Evolutionary conservation across 2,888 invertebrate species (phyloP).

Genomic region (Crepidodera aurea): DNA sequence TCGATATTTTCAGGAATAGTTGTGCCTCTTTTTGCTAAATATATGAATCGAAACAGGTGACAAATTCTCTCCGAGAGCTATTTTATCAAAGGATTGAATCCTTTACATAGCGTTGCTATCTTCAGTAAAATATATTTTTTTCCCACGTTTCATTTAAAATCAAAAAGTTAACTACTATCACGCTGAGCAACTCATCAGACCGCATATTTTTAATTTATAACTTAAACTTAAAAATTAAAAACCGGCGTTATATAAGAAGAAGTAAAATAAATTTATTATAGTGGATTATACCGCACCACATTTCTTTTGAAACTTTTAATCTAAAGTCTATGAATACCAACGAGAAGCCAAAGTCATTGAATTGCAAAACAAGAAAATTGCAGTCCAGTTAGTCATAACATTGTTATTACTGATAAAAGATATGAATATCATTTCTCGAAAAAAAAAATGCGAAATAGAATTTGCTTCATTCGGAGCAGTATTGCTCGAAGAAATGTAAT

Average conservation of each 20-base stretch:
- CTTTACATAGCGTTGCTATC: too few relatives aligned
- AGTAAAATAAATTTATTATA: slow-evolving; percentile 13
- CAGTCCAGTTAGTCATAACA: slow-evolving; percentile 20
- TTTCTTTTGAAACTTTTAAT: slow-evolving; percentile 20
- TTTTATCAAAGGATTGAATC: too few relatives aligned
- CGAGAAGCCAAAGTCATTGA: slow-evolving; percentile 17
- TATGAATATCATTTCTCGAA: slow-evolving; percentile 9
- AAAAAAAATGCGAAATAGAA: slow-evolving; percentile 9
- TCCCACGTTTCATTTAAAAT: background rate
- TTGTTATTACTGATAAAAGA: slow-evolving; percentile 19
- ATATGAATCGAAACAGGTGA: too few relatives aligned
- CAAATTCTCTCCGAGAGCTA: too few relatives aligned
- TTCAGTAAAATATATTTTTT: too few relatives aligned
- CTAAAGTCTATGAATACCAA: slow-evolving; percentile 19
- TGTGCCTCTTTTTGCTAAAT: too few relatives aligned
- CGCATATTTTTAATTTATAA: too few relatives aligned
- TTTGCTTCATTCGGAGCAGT: slow-evolving; percentile 6
- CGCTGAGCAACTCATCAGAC: too few relatives aligned
- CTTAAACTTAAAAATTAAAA: too few relatives aligned
- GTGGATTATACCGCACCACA: slow-evolving; percentile 4
- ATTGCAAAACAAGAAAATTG: slow-evolving; percentile 21
- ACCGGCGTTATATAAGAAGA: background rate
- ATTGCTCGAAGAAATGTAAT: background rate
- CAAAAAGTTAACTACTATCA: too few relatives aligned
- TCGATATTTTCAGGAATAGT: too few relatives aligned